phyloP scores from a whole-genome alignment of 2,113 vertebrate genomes.

The Aegypius monachus region DNA sequence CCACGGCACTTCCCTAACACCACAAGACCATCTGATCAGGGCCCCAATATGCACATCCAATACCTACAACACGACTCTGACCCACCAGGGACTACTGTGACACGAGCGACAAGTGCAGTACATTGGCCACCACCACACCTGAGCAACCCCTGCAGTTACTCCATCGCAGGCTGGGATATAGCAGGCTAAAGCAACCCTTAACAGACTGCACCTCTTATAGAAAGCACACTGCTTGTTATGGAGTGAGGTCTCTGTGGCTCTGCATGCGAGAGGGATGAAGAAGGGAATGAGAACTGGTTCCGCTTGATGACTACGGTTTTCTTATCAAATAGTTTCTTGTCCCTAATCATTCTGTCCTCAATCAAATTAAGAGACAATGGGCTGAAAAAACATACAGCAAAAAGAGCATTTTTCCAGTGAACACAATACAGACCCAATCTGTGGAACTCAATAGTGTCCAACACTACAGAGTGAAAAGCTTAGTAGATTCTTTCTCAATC shows the following conservation, averaged over 20 bases:
- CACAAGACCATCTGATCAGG: neutral
- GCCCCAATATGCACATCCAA: neutral
- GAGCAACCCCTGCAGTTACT: neutral
- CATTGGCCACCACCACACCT: rapidly evolving
- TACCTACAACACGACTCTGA: neutral
- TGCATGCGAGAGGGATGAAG: rapidly evolving
- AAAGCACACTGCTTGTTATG: rapidly evolving
- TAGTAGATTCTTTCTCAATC: neutral
- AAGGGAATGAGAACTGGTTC: neutral
- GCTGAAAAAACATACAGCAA: neutral
- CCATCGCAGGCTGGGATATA: neutral
- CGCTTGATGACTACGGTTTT: neutral
- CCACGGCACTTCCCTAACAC: neutral
- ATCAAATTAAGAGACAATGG: neutral
- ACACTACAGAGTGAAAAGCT: neutral
- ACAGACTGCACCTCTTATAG: neutral
- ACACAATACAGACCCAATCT: neutral
- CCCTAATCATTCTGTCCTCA: neutral
- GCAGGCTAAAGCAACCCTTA: neutral
- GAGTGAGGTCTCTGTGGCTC: neutral
- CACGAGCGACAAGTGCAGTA: neutral
- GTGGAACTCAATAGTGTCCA: neutral
- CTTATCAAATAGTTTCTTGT: neutral
- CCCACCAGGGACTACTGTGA: neutral
- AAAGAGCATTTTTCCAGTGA: neutral